Base-by-base conservation (phyloP, 2,113 vertebrate genomes). In the Hemicordylus capensis region DNA sequence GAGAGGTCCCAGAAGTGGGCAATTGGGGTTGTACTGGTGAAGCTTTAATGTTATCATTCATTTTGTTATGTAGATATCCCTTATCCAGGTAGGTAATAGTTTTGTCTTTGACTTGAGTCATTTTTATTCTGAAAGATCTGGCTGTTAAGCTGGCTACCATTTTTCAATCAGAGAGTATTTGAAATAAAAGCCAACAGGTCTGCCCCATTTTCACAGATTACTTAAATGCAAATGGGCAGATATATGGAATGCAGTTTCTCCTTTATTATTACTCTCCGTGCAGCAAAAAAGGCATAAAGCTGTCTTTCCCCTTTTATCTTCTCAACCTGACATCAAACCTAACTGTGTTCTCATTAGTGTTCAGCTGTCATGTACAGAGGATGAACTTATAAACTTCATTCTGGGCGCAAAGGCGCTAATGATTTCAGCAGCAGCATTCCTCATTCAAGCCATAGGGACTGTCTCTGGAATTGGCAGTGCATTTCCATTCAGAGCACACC, bases 321-420 rank as follows among this genome's bases (percentile, higher is more conserved):
- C 63, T 85, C 64, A 70, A 59, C 51, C 76, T 79, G 64, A 70
- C 66, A 85, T 70, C 83, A 85, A 70, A 70, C 66, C 75, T 70
- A 70, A 59, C 28, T 70, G 34, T 85, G 64, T 85, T 78, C 51
- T 85, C 76, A 85, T 85, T 85, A 79, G 75, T 85, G 83, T 78
- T 78, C 75, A 61, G 76, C 64, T 78, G 76, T 85, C 76, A 78
- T 87, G 46, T 84, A 1, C 0, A 51, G 34, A 44, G 28, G 9
- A 56, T 82, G 37, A 31, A 28, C 20, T 84, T 84, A 42, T 76
- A 76, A 74, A 58, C 5, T 46, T 93, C 78, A 67, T 77, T 31
- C 39, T 15, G 22, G 15, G 72, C 10, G 20, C 83, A n/a, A 70
- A 88, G 37, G 2, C 88, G n/a, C 69, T 89, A 87, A 77, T 90